Conservation (phyloP, 37 sponge, comb jelly and placozoan genomes). For the Cladorhizidae sp. region DNA sequence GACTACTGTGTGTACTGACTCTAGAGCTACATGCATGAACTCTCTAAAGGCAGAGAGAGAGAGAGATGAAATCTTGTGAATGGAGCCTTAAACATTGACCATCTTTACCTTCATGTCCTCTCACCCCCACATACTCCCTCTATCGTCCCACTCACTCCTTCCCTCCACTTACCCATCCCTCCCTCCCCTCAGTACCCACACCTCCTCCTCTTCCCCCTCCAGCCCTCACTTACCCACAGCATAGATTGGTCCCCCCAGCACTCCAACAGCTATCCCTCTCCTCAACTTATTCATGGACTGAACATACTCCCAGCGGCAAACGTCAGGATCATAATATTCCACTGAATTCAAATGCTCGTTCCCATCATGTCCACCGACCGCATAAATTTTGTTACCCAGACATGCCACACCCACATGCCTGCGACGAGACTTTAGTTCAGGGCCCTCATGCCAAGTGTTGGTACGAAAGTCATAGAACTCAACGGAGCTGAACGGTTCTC, state of each 20-base stretch:
- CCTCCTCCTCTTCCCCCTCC: neutral
- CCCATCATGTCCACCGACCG: conserved; percentile 92
- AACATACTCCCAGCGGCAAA: conserved; percentile 73
- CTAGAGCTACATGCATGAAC: no score
- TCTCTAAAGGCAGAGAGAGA: no score
- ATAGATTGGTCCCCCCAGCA: conserved; percentile 84
- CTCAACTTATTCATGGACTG: conserved; percentile 77
- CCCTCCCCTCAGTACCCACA: conserved; percentile 9
- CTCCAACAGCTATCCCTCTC: conserved; percentile 90
- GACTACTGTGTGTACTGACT: no score
- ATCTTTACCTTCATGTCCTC: no score
- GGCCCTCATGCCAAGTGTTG: conserved; percentile 85
- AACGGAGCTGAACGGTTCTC: conserved; percentile 86
- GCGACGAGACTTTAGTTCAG: conserved; percentile 69
- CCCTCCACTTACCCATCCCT: neutral
- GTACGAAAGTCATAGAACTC: conserved; percentile 89
- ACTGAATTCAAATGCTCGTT: conserved; percentile 86
- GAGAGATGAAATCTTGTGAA: no score
- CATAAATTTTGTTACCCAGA: conserved; percentile 76
- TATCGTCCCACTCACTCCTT: neutral
- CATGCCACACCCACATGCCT: conserved; percentile 95
- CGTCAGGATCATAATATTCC: conserved; percentile 81
- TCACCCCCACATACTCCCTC: no score
- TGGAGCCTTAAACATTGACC: no score
- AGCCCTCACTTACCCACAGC: conserved; percentile 77